phyloP scores from a whole-genome alignment of 2,797 vertebrate species.

The Margarornis squamiger region DNA sequence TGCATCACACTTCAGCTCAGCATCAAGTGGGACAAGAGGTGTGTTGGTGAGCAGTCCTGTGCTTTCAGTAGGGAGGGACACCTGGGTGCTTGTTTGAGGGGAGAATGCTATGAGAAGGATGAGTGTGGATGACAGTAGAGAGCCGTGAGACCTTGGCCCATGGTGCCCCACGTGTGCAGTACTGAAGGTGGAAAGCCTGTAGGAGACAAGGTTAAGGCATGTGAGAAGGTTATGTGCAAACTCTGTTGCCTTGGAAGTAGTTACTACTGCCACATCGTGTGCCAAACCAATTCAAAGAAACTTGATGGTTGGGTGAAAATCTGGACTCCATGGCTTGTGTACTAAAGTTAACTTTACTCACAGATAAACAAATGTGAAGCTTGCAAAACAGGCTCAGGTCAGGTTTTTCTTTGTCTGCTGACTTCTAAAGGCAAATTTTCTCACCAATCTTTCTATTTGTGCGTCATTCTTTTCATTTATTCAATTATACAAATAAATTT shows the following conservation, averaged over 20 bases:
- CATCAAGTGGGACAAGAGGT: neutral
- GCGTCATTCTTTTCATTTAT: neutral
- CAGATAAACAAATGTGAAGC: neutral
- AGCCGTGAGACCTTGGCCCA: neutral
- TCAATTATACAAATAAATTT: neutral
- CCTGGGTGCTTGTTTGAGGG: neutral
- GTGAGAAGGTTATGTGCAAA: neutral
- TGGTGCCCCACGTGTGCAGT: neutral
- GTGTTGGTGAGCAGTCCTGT: neutral
- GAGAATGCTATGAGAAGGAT: neutral
- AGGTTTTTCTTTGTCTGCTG: neutral
- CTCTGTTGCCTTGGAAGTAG: neutral
- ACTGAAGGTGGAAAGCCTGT: neutral
- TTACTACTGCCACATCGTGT: neutral
- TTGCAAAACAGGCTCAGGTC: neutral
- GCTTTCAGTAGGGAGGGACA: neutral
- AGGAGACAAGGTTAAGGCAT: neutral
- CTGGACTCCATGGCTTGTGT: neutral
- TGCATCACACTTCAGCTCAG: neutral
- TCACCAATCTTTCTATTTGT: neutral
- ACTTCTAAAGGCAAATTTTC: neutral
- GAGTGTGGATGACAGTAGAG: fast-evolving
- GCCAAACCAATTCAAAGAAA: neutral
- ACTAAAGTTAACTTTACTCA: neutral
- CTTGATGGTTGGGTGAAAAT: neutral